Base-by-base conservation (phyloP, 2,113 vertebrate species). In the Petrocephalus microphthalmus region DNA sequence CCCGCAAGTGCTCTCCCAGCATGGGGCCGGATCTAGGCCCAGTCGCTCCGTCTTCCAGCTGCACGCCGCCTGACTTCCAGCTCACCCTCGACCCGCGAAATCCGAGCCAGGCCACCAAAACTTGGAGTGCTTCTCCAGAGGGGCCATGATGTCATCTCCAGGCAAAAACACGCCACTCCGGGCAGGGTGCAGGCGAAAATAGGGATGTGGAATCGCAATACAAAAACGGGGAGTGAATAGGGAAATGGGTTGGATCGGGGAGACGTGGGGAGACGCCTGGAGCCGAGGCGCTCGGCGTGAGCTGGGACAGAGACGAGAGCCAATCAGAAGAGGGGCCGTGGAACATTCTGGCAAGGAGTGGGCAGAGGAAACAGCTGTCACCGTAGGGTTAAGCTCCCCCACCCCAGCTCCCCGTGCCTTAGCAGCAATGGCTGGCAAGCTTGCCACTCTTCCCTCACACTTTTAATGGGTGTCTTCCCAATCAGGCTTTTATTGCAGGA, bases 401-500 rank as follows among this genome's bases (percentile, higher is more conserved):
- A 3, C 74, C 87, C 81, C 88, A 87, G 89, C 88, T 89, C 88
- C 67, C 91, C 87, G 57, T 81, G 85, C 83, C 90, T 91, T 90
- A 91, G 89, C 90, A 88, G 90, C 3, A 90, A 91, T 91, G 45
- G 53, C 47, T 88, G 88, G 83, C 84, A 67, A 3, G 47, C 67
- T 71, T 33, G 0, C 42, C 52, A 15, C n/a, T 86, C 88, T 89
- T 82, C 86, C 84, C 90, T 87, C 88, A 88, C 64, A 71, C 88
- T 86, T 87, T 90, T 91, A 93, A 95, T 91, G 92, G 92, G 93
- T 93, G 94, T 96, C 95, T 94, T 96, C 94, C 93, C 94, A 93
- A 94, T 94, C 94, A 93, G 90, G 89, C 91, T 95, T 95, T 96
- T 95, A 96, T 94, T 94, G 95, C 94, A 95, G 95, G 95, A 96